Conservation (phyloP, 2,888 invertebrate species). For the Strigamia crassipes region DNA sequence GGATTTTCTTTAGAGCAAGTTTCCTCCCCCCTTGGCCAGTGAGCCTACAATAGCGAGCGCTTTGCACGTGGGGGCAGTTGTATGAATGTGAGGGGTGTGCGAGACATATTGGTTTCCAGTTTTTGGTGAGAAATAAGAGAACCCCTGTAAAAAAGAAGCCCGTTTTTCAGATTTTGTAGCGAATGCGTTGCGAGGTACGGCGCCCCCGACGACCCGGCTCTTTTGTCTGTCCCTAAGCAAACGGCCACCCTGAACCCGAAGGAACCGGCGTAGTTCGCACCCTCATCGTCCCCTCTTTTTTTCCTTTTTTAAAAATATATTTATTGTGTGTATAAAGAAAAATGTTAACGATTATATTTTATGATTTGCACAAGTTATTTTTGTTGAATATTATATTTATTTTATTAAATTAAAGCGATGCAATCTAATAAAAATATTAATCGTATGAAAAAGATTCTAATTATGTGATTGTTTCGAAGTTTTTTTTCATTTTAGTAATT, state of each 20-base stretch:
- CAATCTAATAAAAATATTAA: no score
- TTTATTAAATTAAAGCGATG: no score
- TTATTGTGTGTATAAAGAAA: not conserved
- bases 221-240: not conserved
- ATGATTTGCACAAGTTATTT: not conserved
- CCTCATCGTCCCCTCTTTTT: not conserved
- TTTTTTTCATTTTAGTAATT: no score
- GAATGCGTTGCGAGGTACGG: conserved; percentile 16
- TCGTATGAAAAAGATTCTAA: no score
- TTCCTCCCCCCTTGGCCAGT: conserved; percentile 21
- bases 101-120: conserved; percentile 16
- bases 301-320: not conserved
- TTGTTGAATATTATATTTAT: not conserved
- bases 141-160: conserved; percentile 8
- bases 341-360: not conserved
- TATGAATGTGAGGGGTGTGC: conserved; percentile 11
- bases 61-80: conserved; percentile 16
- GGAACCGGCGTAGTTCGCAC: conserved; percentile 21
- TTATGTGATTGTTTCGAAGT: no score
- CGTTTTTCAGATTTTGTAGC: conserved; percentile 21
- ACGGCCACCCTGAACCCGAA: conserved; percentile 19
- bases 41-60: conserved; percentile 11
- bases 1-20: conserved; percentile 16
- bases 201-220: conserved; percentile 19
- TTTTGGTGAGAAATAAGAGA: conserved; percentile 7